Evolutionary conservation across 2,797 vertebrate species (phyloP).

Genomic region (Choloepus didactylus): DNA sequence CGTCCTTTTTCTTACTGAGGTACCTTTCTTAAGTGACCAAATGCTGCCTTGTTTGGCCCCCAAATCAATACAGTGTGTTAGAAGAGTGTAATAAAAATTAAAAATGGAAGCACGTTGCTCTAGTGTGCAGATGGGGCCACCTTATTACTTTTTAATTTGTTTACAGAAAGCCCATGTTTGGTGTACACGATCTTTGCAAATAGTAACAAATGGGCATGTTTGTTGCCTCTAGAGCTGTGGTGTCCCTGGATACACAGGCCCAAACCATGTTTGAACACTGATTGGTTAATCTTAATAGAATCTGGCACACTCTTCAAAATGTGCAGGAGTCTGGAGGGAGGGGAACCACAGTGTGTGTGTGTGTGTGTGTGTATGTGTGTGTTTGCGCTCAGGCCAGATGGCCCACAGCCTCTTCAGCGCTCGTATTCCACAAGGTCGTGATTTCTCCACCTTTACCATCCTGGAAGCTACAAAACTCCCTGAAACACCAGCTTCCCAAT

Average conservation of each 20-base stretch:
- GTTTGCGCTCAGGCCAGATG: neutral
- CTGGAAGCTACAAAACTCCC: neutral
- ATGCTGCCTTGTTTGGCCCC: slow-evolving; percentile 84
- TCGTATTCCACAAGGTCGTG: rapidly evolving
- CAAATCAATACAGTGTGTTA: slow-evolving; percentile 79
- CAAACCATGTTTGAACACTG: neutral
- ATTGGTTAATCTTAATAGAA: slow-evolving; percentile 36
- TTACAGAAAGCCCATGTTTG: slow-evolving; percentile 75
- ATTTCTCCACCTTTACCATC: neutral
- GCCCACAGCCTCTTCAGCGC: too few species aligned
- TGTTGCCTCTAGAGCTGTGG: slow-evolving; percentile 33
- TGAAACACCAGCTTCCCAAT: neutral
- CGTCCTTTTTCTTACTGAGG: neutral
- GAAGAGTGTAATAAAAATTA: slow-evolving; percentile 63
- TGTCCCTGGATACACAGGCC: slow-evolving; percentile 49
- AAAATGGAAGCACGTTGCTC: neutral
- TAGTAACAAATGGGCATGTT: slow-evolving; percentile 68
- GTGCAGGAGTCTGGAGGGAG: neutral
- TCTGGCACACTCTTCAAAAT: neutral
- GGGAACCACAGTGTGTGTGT: neutral
- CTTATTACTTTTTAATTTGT: slow-evolving; percentile 82
- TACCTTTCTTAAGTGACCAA: slow-evolving; percentile 75
- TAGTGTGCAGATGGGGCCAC: slow-evolving; percentile 75
- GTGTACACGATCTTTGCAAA: slow-evolving; percentile 71
- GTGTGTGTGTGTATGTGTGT: neutral